Evolutionary conservation across 2,113 vertebrate species (phyloP).

Genomic region (Saimiri boliviensis): DNA sequence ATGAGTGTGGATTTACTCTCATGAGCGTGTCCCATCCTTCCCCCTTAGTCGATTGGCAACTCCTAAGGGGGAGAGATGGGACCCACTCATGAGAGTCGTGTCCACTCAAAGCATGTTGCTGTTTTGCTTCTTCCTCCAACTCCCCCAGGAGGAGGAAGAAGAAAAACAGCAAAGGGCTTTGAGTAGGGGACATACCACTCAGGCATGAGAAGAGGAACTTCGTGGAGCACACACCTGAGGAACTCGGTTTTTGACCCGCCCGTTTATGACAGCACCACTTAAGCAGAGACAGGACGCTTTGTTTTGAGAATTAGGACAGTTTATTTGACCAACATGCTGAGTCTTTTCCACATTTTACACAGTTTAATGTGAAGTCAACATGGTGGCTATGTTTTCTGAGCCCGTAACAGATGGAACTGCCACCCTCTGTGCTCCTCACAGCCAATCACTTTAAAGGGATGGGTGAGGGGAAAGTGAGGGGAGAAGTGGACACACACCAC

Average conservation of each 20-base stretch:
- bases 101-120: too few relatives aligned
- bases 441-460: background rate
- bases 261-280: background rate
- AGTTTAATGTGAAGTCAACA: constrained; percentile 73
- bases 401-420: constrained; percentile 46
- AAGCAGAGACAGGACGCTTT: constrained; percentile 52
- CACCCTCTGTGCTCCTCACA: constrained; percentile 33
- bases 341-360: constrained; percentile 78
- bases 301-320: constrained; percentile 76
- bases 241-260: background rate
- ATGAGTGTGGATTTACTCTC: background rate
- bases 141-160: background rate
- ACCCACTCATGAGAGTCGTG: too few relatives aligned
- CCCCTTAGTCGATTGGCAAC: background rate
- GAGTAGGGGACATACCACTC: background rate
- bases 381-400: constrained; percentile 63
- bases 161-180: background rate
- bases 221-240: background rate
- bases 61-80: too few relatives aligned
- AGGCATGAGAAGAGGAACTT: background rate
- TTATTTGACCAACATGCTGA: constrained; percentile 81
- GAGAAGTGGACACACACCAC: background rate
- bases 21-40: background rate
- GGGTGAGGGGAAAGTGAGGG: background rate
- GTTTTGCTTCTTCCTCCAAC: background rate